Evolutionary conservation across 2,797 vertebrate genomes (phyloP).

Genomic region (Semaprochilodus insignis): DNA sequence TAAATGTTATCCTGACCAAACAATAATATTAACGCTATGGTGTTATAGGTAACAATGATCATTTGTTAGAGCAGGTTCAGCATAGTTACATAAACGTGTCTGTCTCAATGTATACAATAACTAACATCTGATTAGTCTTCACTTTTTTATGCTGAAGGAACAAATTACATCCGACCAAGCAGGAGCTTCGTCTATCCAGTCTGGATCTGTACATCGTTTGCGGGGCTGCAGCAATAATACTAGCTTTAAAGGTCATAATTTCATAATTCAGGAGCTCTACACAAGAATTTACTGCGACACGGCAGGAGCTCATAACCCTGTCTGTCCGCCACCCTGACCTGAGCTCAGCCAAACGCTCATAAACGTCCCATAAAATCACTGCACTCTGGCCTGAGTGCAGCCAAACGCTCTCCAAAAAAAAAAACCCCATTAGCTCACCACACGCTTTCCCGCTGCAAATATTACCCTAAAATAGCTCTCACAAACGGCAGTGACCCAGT

Average conservation of each 20-base stretch:
- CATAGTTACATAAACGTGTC: neutral
- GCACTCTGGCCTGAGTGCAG: constrained; percentile 17
- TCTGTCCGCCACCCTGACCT: neutral
- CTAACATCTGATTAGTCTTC: too few species aligned
- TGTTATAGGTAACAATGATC: too few species aligned
- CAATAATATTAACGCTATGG: too few species aligned
- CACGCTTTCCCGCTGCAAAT: constrained; percentile 24
- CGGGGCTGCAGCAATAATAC: too few species aligned
- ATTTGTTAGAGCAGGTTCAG: neutral
- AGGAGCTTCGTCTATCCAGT: neutral
- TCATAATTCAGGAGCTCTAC: neutral
- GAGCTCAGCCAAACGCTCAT: neutral
- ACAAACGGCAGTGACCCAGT: neutral
- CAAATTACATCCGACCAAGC: too few species aligned
- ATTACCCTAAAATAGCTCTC: constrained; percentile 28
- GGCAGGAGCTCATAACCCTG: neutral
- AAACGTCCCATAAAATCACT: constrained; percentile 19
- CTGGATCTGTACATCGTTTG: too few species aligned
- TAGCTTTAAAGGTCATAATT: neutral
- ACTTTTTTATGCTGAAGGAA: too few species aligned
- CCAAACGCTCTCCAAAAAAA: constrained; percentile 36
- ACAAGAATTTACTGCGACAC: neutral
- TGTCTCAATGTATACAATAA: too few species aligned
- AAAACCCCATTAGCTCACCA: constrained; percentile 40
- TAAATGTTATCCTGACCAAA: too few species aligned